These are phyloP conservation scores for Tenthredo scrophulariae DNA, from an alignment of 2,888 invertebrate genomes.

Conservation along the genomic window DNA sequence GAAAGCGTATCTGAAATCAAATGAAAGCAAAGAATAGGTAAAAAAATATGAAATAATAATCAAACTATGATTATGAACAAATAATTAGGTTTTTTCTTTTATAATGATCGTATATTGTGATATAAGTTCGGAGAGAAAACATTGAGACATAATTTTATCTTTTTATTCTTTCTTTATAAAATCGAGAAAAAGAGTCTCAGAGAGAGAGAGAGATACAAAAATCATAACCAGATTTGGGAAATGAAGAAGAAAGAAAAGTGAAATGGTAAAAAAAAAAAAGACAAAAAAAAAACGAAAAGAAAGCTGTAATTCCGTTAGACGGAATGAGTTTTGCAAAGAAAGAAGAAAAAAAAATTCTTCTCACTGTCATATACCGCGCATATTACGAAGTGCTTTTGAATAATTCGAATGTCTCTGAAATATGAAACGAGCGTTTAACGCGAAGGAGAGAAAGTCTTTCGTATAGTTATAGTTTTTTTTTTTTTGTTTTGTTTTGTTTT, in stretches of 20 bases:
- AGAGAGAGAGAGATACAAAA: neutral
- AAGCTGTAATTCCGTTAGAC: conserved; percentile 3
- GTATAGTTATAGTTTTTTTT: neutral
- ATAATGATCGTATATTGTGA: neutral
- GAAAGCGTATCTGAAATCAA: conserved; percentile 66
- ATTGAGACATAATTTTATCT: neutral
- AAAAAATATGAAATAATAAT: conserved; percentile 15
- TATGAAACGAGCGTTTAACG: neutral
- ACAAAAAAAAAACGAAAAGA: conserved; percentile 9
- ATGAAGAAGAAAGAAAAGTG: conserved; percentile 14
- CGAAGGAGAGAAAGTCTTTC: neutral
- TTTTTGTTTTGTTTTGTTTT: neutral
- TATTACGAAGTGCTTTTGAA: neutral
- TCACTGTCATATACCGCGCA: neutral
- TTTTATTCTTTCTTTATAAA: neutral
- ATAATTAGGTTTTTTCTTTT: neutral
- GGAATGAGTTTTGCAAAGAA: neutral
- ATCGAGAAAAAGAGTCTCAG: neutral
- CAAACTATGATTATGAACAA: neutral
- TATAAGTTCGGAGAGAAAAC: neutral
- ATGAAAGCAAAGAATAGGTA: conserved; percentile 54
- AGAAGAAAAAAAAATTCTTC: neutral
- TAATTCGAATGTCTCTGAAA: conserved; percentile 15
- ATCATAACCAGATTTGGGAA: neutral
- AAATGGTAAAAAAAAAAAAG: conserved; percentile 23